Evolutionary conservation across 2,797 vertebrate species (phyloP), one percentile per base, ranked within the genome.

Genomic region (Sebastes nivosus): DNA sequence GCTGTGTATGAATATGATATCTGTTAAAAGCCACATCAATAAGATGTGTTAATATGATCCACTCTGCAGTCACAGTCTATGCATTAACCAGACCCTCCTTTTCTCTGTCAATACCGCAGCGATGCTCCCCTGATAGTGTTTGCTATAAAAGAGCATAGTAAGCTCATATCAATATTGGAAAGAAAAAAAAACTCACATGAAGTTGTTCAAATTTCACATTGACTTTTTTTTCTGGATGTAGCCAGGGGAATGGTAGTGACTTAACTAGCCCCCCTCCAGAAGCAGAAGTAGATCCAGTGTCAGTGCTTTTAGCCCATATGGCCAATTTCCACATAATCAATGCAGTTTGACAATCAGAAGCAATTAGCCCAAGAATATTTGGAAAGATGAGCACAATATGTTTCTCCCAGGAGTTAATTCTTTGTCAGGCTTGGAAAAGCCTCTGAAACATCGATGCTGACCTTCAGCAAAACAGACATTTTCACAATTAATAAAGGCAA

Each of bases 151-250:
- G 83, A 91, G 79, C 84, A 82, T 22, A 76, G 81, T 69, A 82
- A 79, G 83, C 80, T 88, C 67, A 72, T 89, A 80, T 90, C 88
- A 68, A 90, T 94, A 89, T 83, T 90, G 68, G 59, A 22, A 66
- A 82, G 52, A 67, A 78, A 81, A 81, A 81, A 83, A 1, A 76
- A 85, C 85, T 87, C 71, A 34, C 18, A 81, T 86, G 80, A 93
- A 94, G 87, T 95, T 93, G 87, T 92, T 95, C 94, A 90, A 59
- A 93, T 94, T 94, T 94, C 93, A 95, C 88, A 92, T 94, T 86
- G 92, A 90, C 91, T 88, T 90, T 85, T 69, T 85, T 85, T 61
- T 80, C 18, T 58, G 59, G 58, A 65, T 82, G 52, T 54, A 82
- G 86, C 58, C 89, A 34, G 13, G 87, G 87, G 81, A 89, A 74